Base-by-base conservation (phyloP, 2,797 vertebrate genomes). In the Lepus townsendii region DNA sequence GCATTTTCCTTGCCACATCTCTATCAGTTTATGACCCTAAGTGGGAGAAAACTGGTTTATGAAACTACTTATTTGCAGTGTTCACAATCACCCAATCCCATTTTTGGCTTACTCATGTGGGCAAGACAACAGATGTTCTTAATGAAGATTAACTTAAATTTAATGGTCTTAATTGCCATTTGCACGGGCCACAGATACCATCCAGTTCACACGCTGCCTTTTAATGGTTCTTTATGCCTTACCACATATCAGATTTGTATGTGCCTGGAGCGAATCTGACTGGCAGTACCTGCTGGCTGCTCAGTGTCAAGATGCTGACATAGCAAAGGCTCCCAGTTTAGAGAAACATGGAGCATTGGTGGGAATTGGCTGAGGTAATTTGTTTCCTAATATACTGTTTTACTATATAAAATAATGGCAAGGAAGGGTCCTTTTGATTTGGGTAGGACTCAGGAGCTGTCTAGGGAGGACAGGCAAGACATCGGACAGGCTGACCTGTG, bases 121-220 rank as follows among this genome's bases (percentile, higher is more conserved):
- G 3, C 91, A 89, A 95, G 97, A 96, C 94, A 96, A 98, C 97
- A 98, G 97, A 96, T 66, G 94, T 96, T 98, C 94, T 97, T 98
- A 98, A 98, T 98, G 96, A 98, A 98, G 98, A 98, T 98, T 98
- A 98, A 97, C 93, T 97, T 93, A 97, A 98, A 98, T 98, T 98
- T 98, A 98, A 98, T 96, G 97, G 96, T 98, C 97, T 97, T 98
- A 98, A 98, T 98, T 97, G 96, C 96, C 96, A 98, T 97, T 98
- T 97, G 92, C 91, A 92, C 62, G 94, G 98, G 97, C 96, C 95
- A 96, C 97, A 95, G 98, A 97, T 98, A 96, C 96, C 87, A 91
- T 95, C 92, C 84, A 94, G 97, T 93, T 93, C 17, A 83, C 80
- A 90, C 77, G 88, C 97, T 96, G 92, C 97, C 72, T 96, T 97